Evolutionary conservation across 2,113 vertebrate genomes (phyloP), one percentile per base, ranked within the genome.

Genomic region (Malurus elegans): DNA sequence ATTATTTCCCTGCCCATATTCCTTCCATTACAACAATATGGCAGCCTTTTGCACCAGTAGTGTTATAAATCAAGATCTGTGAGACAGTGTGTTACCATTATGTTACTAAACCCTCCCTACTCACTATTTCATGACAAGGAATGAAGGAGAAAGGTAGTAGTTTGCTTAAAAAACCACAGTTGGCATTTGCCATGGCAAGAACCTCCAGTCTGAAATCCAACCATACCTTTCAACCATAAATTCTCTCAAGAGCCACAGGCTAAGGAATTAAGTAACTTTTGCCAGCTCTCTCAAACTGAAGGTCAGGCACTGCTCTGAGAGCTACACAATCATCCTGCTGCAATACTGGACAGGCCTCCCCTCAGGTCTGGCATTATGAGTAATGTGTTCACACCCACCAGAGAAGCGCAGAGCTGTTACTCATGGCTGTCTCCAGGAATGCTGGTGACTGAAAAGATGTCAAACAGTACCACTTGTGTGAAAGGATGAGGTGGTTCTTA

Each of bases 1-100:
- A 57, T 82, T 89, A 72, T 60, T 83, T 34, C 81, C 85, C 54
- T 76, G 60, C 54, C 84, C 32, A 19, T 91, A 76, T 82, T 91
- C 48, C 44, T 94, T 93, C 45, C 54, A 65, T 73, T 50, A n/a
- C 2, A 10, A 94, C 36, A 79, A 82, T 85, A 85, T 79, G 79
- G 36, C 36, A 79, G 45, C 40, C 45, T 86, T 76, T 85, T 66
- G 69, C 87, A 87, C 0, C 1, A 69, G 57, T 28, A 48, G 28
- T 44, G 47, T 44, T 91, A 13, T 40, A 86, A 86, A 91, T 61
- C 61, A 72, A 86, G 73, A 87, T 79, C 25, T 71, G 50, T 31
- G 38, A 85, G 89, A 72, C 47, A 79, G 47, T 18, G 20, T 67
- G 45, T 42, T 60, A 75, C 67, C 53, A 29, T 70, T 78, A 50